Conservation (phyloP, 2,888 invertebrate species). For the Acanthoscelides obtectus region DNA sequence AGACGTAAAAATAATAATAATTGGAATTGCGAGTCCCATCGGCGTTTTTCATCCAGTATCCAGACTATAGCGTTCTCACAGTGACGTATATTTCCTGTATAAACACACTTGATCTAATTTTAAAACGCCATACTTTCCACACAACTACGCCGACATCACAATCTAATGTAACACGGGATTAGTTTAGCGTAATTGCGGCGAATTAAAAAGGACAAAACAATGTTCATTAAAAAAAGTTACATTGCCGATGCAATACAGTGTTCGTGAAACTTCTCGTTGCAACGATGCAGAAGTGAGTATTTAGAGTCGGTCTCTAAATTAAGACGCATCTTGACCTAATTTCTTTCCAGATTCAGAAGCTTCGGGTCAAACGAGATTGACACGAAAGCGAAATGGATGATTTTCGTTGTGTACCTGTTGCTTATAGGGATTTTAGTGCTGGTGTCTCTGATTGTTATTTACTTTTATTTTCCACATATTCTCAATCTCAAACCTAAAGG, state of each 20-base stretch:
- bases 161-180: background rate
- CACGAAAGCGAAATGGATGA: background rate
- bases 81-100: background rate
- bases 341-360: background rate
- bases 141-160: background rate
- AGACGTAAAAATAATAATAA: too few relatives aligned
- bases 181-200: background rate
- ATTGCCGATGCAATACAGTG: background rate
- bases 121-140: background rate
- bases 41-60: background rate
- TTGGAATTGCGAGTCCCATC: background rate
- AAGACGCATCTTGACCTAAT: background rate
- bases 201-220: background rate
- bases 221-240: background rate
- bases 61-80: background rate
- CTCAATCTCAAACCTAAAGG: background rate
- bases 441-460: background rate
- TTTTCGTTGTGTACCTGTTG: background rate
- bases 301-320: background rate
- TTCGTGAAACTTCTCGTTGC: background rate
- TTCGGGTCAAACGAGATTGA: background rate
- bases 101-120: background rate
- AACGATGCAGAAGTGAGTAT: background rate
- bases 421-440: background rate
- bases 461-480: background rate